Evolutionary conservation across 2,888 invertebrate species (phyloP).

Genomic region (Tenthredo mesomela): DNA sequence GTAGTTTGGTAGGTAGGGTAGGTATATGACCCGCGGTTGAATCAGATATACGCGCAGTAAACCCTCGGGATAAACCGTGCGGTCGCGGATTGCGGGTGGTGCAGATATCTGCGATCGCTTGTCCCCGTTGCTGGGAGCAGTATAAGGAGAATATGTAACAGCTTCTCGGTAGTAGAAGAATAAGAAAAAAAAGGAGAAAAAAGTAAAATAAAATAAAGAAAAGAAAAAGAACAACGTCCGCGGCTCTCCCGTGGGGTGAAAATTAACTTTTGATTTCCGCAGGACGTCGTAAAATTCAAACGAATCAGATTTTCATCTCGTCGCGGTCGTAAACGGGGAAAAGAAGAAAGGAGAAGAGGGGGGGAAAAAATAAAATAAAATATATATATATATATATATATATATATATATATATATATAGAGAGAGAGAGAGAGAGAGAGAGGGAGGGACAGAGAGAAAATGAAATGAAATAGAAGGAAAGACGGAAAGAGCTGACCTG

Average conservation of each 20-base stretch:
- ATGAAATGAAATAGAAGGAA: background rate
- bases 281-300: slow-evolving; percentile 28
- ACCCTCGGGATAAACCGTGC: background rate
- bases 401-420: too few relatives aligned
- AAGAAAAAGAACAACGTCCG: background rate
- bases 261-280: slow-evolving; percentile 47
- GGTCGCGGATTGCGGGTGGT: background rate
- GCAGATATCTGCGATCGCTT: background rate
- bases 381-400: too few relatives aligned
- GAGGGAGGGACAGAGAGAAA: background rate
- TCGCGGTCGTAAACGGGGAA: background rate
- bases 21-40: background rate
- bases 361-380: slow-evolving; percentile 1
- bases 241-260: background rate
- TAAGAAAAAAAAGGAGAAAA: background rate
- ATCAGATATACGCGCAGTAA: slow-evolving; percentile 1
- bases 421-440: background rate
- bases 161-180: background rate
- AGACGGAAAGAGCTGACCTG: background rate
- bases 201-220: background rate
- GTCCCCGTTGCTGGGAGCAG: background rate
- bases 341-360: background rate
- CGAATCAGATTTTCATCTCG: slow-evolving; percentile 28
- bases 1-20: background rate
- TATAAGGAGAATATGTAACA: background rate